Evolutionary conservation across 2,113 vertebrate genomes (phyloP).

Genomic region (Hippotragus niger): DNA sequence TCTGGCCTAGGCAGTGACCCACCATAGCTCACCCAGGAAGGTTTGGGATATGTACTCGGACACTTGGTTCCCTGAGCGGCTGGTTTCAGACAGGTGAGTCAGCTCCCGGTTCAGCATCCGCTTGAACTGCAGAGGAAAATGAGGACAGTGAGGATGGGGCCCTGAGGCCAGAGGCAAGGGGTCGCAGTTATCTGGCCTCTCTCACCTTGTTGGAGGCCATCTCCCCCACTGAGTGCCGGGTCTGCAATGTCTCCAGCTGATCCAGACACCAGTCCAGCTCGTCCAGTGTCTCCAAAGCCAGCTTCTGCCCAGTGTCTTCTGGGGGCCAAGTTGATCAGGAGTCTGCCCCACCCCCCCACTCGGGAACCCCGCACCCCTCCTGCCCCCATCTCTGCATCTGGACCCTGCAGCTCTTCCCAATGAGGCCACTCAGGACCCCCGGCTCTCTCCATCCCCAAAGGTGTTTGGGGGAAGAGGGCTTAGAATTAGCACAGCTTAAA

Average conservation of each 20-base stretch:
- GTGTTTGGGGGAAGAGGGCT: not conserved
- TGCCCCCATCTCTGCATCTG: not conserved
- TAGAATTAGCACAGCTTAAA: not conserved
- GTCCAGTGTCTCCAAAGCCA: slow-evolving; percentile 91
- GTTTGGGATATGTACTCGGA: slow-evolving; percentile 92
- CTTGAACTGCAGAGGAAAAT: slow-evolving; percentile 84
- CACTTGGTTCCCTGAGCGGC: slow-evolving; percentile 95
- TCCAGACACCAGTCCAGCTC: slow-evolving; percentile 98
- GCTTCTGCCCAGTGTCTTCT: slow-evolving; percentile 91
- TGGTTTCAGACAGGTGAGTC: slow-evolving; percentile 92
- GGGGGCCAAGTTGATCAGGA: slow-evolving; percentile 56
- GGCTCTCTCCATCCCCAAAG: not conserved
- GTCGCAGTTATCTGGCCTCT: not conserved
- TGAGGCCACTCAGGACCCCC: not conserved
- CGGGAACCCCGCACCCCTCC: not conserved
- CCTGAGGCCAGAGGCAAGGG: not conserved
- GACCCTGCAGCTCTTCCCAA: not conserved
- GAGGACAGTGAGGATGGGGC: not conserved
- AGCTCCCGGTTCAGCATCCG: slow-evolving; percentile 95
- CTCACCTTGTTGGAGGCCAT: slow-evolving; percentile 87
- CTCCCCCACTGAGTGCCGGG: slow-evolving; percentile 83
- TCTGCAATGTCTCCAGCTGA: slow-evolving; percentile 94
- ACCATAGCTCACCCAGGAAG: slow-evolving; percentile 60
- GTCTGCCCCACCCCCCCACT: not conserved
- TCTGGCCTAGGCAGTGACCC: not conserved